A percentile compares a stretch with the other conserved stretches of the same genome.
These are phyloP conservation scores for Rhyacophila evoluta DNA, from an alignment of 2,888 invertebrate species.

Conservation along the genomic window DNA sequence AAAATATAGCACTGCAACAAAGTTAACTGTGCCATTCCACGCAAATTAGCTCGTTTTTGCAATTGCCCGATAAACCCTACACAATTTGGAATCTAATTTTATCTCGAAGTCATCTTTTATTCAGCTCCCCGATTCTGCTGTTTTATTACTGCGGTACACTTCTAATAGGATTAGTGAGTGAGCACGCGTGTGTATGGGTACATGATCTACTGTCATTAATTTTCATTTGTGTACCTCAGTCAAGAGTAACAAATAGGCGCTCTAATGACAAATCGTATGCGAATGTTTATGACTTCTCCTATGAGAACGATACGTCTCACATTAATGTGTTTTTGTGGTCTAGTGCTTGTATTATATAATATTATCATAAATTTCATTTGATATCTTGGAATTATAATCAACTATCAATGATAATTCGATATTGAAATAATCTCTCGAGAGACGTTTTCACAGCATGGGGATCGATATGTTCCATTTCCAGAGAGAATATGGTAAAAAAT, in stretches of 20 bases:
- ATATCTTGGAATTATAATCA: too few species aligned
- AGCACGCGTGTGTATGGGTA: background rate
- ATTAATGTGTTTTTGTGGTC: too few species aligned
- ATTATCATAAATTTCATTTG: too few species aligned
- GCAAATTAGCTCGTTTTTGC: too few species aligned
- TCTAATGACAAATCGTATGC: conserved; percentile 37
- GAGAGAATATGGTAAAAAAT: too few species aligned
- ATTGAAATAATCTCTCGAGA: too few species aligned
- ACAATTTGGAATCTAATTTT: background rate
- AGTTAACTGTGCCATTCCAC: too few species aligned
- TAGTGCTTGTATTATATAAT: too few species aligned
- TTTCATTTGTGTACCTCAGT: conserved; percentile 30
- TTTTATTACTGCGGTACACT: conserved; percentile 17
- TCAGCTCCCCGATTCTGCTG: conserved; percentile 11
- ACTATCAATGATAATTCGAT: too few species aligned
- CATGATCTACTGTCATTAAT: conserved; percentile 26
- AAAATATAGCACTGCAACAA: too few species aligned
- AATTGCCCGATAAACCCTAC: background rate
- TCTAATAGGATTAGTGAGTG: conserved; percentile 25
- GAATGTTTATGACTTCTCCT: conserved; percentile 20
- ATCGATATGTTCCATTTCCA: too few species aligned
- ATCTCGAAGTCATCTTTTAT: conserved; percentile 7
- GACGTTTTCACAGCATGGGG: too few species aligned
- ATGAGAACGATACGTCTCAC: background rate
- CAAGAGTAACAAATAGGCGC: conserved; percentile 4